phyloP scores from a whole-genome alignment of 2,888 invertebrate species.

The Spodoptera picta region DNA sequence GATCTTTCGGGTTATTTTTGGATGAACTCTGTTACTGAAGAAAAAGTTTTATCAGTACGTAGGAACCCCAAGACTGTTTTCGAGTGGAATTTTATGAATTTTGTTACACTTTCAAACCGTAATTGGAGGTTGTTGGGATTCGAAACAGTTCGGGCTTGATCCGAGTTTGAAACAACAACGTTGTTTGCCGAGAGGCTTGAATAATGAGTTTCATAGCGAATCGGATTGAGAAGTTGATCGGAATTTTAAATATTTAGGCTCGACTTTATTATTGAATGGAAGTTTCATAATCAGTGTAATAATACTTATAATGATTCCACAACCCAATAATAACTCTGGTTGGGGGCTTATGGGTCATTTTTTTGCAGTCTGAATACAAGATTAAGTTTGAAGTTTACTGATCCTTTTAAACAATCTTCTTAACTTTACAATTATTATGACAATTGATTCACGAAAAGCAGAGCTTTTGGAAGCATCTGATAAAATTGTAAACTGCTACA shows the following conservation, averaged over 20 bases:
- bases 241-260: too few relatives aligned
- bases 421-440: too few relatives aligned
- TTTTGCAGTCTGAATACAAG: too few relatives aligned
- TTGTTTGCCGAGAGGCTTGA: not conserved
- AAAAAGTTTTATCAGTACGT: slow-evolving; percentile 20
- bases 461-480: not conserved
- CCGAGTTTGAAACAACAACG: slow-evolving; percentile 9
- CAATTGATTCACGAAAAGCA: not conserved
- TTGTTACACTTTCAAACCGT: slow-evolving; percentile 1
- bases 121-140: slow-evolving; percentile 7
- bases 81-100: slow-evolving; percentile 12
- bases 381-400: too few relatives aligned
- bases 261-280: too few relatives aligned
- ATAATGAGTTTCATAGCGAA: slow-evolving; percentile 1
- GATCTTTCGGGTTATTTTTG: slow-evolving; percentile 24
- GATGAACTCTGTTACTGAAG: slow-evolving; percentile 6
- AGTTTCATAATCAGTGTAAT: too few relatives aligned
- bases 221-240: too few relatives aligned
- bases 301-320: too few relatives aligned
- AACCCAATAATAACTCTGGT: too few relatives aligned
- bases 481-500: slow-evolving; percentile 3
- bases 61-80: slow-evolving; percentile 6
- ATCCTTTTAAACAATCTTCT: too few relatives aligned
- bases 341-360: too few relatives aligned
- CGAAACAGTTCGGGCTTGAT: slow-evolving; percentile 13